These are phyloP conservation scores for Rostratula benghalensis DNA, from an alignment of 2,113 vertebrate species.

Conservation along the genomic window DNA sequence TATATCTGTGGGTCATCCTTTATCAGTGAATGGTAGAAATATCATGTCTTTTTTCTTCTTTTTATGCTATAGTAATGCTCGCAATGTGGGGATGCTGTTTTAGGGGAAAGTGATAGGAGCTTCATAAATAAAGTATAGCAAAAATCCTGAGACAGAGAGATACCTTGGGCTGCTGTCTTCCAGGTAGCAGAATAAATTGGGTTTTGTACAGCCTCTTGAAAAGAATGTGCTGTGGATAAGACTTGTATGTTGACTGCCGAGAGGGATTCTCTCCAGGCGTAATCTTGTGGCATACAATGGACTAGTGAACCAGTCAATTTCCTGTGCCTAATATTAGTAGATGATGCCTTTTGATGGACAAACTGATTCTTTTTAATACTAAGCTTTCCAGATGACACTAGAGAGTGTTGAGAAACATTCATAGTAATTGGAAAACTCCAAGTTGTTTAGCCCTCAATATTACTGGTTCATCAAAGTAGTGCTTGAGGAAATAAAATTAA, in stretches of 20 bases:
- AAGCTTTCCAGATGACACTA: neutral
- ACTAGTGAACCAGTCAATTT: neutral
- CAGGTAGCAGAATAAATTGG: neutral
- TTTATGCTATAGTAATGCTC: neutral
- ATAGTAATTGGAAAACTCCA: neutral
- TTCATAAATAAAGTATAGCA: neutral
- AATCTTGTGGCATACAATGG: accelerated
- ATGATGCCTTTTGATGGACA: neutral
- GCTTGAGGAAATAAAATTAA: neutral
- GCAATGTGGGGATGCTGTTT: neutral
- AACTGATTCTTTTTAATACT: neutral
- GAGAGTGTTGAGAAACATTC: neutral
- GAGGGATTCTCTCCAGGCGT: neutral
- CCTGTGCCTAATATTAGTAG: neutral
- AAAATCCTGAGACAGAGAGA: neutral
- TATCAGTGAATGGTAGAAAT: neutral
- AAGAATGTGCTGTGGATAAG: neutral
- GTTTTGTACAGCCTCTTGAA: neutral
- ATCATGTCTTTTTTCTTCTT: neutral
- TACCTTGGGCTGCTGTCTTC: neutral
- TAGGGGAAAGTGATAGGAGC: neutral
- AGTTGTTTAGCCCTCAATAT: neutral
- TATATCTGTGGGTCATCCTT: neutral
- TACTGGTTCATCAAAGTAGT: neutral
- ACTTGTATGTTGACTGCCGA: neutral